Percentiles rank a stretch among this genome's conserved stretches.
These are phyloP conservation scores for Drosophila bifasciata DNA, from an alignment of 1,140 invertebrate species.

Conservation along the genomic window DNA sequence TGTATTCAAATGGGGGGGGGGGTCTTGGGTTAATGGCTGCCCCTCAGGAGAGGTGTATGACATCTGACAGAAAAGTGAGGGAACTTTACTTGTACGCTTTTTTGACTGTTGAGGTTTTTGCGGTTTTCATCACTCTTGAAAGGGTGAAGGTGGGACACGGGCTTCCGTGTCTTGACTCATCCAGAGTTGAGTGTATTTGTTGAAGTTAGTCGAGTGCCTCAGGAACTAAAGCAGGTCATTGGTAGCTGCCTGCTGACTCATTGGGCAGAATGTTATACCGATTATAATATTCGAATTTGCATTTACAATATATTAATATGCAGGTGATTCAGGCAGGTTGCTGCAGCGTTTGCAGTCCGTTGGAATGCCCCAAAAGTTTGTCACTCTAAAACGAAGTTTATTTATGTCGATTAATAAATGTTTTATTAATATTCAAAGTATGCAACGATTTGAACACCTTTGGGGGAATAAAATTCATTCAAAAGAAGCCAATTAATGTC, in stretches of 20 bases:
- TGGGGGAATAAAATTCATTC: too few relatives aligned
- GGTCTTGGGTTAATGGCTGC: slow-evolving; percentile 13
- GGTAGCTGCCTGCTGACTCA: slow-evolving; percentile 9
- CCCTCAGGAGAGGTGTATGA: slow-evolving; percentile 35
- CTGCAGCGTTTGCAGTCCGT: too few relatives aligned
- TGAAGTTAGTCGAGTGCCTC: slow-evolving; percentile 11
- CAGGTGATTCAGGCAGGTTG: too few relatives aligned
- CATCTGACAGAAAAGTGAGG: slow-evolving; percentile 40
- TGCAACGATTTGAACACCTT: too few relatives aligned
- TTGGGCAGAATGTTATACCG: background rate
- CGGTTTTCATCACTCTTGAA: slow-evolving; percentile 5
- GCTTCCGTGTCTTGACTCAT: slow-evolving; percentile 26
- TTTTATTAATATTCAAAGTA: too few relatives aligned
- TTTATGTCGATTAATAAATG: too few relatives aligned
- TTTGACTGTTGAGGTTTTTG: slow-evolving; percentile 23
- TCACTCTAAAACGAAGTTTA: too few relatives aligned
- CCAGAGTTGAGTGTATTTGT: background rate
- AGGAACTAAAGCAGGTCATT: background rate
- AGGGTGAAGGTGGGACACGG: slow-evolving; percentile 2
- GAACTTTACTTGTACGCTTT: slow-evolving; percentile 3
- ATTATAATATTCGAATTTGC: background rate
- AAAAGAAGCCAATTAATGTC: too few relatives aligned
- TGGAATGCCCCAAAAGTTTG: too few relatives aligned
- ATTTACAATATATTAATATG: too few relatives aligned
- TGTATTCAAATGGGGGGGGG: background rate